Percentiles rank a stretch among this genome's conserved stretches.
Conservation (phyloP, 2,888 invertebrate species). For the Drosophila monieri region DNA sequence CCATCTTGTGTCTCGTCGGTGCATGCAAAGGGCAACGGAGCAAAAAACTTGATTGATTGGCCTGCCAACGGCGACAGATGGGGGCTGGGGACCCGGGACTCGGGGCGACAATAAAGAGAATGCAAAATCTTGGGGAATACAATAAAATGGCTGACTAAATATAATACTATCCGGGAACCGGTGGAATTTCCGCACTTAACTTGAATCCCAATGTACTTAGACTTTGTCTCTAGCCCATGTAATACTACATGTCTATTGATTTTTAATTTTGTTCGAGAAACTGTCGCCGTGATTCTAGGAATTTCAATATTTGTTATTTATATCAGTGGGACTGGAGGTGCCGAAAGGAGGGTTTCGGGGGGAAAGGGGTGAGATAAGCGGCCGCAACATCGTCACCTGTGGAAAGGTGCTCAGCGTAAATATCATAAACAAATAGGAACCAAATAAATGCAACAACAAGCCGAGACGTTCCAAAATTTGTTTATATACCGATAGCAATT, state of each 20-base stretch:
- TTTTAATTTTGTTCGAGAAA: conserved; percentile 41
- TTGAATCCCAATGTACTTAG: conserved; percentile 21
- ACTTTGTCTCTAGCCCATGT: conserved; percentile 19
- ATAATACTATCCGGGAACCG: background rate
- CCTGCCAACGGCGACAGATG: conserved; percentile 57
- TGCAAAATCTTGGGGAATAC: conserved; percentile 56
- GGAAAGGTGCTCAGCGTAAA: conserved; percentile 53
- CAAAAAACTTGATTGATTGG: conserved; percentile 83
- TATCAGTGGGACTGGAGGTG: conserved; percentile 46
- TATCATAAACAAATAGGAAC: conserved; percentile 59
- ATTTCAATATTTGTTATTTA: conserved; percentile 71
- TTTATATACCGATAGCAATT: conserved; percentile 60
- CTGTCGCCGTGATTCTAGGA: conserved; percentile 58
- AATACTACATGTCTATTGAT: conserved; percentile 33
- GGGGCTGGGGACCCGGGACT: conserved; percentile 27
- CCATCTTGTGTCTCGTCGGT: conserved; percentile 73
- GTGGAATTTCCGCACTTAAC: conserved; percentile 45
- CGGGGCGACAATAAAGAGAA: conserved; percentile 36
- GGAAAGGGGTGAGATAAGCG: conserved; percentile 45
- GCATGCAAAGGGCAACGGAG: conserved; percentile 68
- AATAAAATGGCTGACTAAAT: conserved; percentile 60
- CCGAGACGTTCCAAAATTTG: conserved; percentile 54
- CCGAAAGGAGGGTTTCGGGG: background rate
- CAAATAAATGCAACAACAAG: conserved; percentile 53
- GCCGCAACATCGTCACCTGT: conserved; percentile 48